Evolutionary conservation across 2,797 vertebrate genomes (phyloP).

Genomic region (Tokudaia tokunoshimensis): DNA sequence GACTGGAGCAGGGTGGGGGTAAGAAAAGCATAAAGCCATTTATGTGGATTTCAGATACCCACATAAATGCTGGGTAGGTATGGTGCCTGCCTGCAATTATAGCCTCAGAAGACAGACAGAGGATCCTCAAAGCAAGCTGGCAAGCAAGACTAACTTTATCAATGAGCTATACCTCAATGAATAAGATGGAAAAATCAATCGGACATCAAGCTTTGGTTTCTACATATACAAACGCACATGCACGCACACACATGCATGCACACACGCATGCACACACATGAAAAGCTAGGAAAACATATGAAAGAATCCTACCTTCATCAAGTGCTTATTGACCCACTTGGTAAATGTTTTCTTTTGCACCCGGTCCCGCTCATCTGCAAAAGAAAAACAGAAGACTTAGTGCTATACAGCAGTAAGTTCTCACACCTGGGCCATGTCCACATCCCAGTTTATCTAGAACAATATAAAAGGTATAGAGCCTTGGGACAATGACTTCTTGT

Average conservation of each 20-base stretch:
- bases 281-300: not conserved
- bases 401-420: not conserved
- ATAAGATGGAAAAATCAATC: not conserved
- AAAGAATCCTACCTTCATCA: conserved; percentile 95
- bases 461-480: not conserved
- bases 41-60: not conserved
- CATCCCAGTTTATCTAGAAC: not conserved
- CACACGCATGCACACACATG: not conserved
- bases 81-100: not conserved
- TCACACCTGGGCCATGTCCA: not conserved
- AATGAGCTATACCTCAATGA: not conserved
- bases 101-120: not conserved
- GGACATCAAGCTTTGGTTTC: not conserved
- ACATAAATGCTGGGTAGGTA: not conserved
- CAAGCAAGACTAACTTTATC: not conserved
- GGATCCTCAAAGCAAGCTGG: not conserved
- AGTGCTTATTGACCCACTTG: conserved; percentile 99
- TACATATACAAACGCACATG: not conserved
- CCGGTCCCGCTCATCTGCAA: conserved; percentile 97
- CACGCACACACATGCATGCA: too few relatives aligned
- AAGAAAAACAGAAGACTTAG: conserved; percentile 85
- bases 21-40: not conserved
- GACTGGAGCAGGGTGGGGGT: not conserved
- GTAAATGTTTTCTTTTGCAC: conserved; percentile 99
- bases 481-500: not conserved